These are phyloP conservation scores for Ictalurus furcatus DNA, from an alignment of 2,113 vertebrate species.

Conservation along the genomic window DNA sequence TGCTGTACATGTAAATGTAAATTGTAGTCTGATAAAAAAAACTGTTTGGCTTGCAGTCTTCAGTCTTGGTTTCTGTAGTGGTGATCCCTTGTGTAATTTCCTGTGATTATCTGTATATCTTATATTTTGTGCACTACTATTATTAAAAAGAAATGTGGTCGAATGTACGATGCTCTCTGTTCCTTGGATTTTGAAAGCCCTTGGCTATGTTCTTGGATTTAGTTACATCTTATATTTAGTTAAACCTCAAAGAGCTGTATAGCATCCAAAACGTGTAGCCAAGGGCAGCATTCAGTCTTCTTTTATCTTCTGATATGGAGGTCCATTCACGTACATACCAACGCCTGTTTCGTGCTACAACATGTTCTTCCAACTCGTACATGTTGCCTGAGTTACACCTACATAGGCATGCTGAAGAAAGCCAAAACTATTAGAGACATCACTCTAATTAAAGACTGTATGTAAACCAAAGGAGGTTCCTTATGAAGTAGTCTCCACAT, in stretches of 20 bases:
- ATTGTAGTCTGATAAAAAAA: background rate
- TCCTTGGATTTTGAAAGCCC: background rate
- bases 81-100: background rate
- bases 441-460: background rate
- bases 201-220: conserved; percentile 19
- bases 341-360: conserved; percentile 2
- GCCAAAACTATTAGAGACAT: background rate
- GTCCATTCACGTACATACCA: conserved; percentile 16
- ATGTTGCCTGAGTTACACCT: background rate
- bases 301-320: conserved; percentile 18
- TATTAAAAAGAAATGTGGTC: background rate
- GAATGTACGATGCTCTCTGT: background rate
- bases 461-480: background rate
- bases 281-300: background rate
- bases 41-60: background rate
- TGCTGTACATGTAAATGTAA: background rate
- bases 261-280: conserved; percentile 31
- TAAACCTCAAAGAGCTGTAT: background rate
- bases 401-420: conserved; percentile 4
- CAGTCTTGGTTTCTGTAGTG: background rate
- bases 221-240: conserved; percentile 1
- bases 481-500: background rate
- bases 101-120: background rate
- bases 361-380: background rate
- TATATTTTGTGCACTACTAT: background rate